phyloP scores from a whole-genome alignment of 2,113 vertebrate genomes.

The Vireo altiloquus region DNA sequence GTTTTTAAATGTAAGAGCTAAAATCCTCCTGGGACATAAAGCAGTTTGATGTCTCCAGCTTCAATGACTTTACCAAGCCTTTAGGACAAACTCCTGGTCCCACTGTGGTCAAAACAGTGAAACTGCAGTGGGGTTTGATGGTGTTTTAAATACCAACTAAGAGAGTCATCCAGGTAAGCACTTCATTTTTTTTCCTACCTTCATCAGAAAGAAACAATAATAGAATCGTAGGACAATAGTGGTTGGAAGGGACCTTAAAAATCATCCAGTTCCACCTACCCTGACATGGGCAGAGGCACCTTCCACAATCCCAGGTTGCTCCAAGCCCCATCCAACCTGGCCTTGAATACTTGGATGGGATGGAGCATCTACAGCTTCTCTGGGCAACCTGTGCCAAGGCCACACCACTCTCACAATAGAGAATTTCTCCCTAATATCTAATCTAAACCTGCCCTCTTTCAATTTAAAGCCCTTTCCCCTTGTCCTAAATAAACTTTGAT shows the following conservation, averaged over 20 bases:
- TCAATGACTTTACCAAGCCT: not conserved
- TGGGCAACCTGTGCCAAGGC: not conserved
- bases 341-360: not conserved
- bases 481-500: not conserved
- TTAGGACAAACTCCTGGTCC: not conserved
- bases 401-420: not conserved
- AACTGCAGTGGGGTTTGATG: not conserved
- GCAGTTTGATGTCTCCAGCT: not conserved
- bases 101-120: not conserved
- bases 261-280: not conserved
- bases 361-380: not conserved
- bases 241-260: not conserved
- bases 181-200: not conserved
- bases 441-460: not conserved
- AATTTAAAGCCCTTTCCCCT: not conserved
- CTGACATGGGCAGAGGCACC: not conserved
- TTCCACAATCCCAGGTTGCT: not conserved
- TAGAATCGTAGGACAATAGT: fast-evolving
- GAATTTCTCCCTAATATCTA: not conserved
- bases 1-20: not conserved
- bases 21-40: not conserved
- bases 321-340: not conserved
- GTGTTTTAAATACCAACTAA: not conserved
- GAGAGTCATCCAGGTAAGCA: not conserved
- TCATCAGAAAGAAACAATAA: not conserved